Evolutionary conservation across 2,113 vertebrate genomes (phyloP).

Genomic region (Meleagris gallopavo): DNA sequence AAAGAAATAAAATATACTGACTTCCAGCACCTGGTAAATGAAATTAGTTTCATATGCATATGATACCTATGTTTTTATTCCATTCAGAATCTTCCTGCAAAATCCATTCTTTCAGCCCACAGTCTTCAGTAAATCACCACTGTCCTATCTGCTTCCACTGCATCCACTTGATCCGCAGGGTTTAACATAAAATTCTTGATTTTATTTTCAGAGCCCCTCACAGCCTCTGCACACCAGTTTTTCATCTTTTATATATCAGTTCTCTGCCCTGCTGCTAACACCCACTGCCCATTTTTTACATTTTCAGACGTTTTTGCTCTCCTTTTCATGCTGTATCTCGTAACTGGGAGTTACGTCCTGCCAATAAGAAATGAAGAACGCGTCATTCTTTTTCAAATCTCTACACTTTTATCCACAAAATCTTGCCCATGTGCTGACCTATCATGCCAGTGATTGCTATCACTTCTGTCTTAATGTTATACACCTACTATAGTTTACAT

Average conservation of each 20-base stretch:
- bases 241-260: background rate
- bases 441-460: background rate
- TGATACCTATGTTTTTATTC: background rate
- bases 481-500: background rate
- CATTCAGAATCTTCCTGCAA: background rate
- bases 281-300: background rate
- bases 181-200: background rate
- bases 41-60: background rate
- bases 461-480: background rate
- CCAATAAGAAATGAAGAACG: background rate
- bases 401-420: background rate
- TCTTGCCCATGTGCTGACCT: background rate
- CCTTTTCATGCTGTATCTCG: background rate
- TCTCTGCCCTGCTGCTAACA: background rate
- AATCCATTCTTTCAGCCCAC: background rate
- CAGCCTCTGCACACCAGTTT: background rate
- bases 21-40: background rate
- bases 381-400: background rate
- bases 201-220: background rate
- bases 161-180: background rate
- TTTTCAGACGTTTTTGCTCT: background rate
- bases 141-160: background rate
- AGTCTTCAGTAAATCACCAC: background rate
- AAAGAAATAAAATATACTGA: background rate
- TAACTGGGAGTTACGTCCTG: background rate